Evolutionary conservation across 2,888 invertebrate species (phyloP).

Genomic region (Melanostoma scalare): DNA sequence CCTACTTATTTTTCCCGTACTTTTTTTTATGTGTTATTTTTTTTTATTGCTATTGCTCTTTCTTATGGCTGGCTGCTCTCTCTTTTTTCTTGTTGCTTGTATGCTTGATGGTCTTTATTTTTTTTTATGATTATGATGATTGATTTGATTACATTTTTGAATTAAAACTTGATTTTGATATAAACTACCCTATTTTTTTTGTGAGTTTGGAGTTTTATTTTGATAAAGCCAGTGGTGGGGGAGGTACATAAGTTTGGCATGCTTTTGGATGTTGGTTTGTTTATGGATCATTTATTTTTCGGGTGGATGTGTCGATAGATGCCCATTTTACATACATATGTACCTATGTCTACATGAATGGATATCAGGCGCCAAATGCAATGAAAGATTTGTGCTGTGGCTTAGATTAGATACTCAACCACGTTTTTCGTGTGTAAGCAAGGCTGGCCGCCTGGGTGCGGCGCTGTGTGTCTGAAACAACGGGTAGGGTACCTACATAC

Average conservation of each 20-base stretch:
- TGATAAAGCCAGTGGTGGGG: no score
- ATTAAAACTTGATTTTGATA: conserved; percentile 14
- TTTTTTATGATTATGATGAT: conserved; percentile 44
- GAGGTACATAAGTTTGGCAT: no score
- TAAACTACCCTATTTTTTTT: neutral
- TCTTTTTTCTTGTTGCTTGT: conserved; percentile 24
- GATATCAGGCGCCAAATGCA: neutral
- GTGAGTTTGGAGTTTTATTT: neutral
- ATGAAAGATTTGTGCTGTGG: no score
- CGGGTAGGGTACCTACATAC: neutral
- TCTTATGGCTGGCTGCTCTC: conserved; percentile 49
- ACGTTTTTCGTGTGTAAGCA: no score
- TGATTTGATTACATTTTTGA: conserved; percentile 57
- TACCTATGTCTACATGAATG: neutral
- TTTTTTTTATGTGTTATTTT: conserved; percentile 44
- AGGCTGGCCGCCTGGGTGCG: no score
- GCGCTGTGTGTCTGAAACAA: no score
- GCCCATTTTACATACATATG: neutral
- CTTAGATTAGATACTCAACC: no score
- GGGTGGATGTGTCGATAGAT: no score
- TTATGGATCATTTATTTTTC: conserved; percentile 15
- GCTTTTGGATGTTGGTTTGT: neutral
- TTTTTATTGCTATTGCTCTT: conserved; percentile 55
- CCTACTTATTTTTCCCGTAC: conserved; percentile 61
- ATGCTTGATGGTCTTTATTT: conserved; percentile 1